phyloP scores from a whole-genome alignment of 2,888 invertebrate genomes.

The Hemithea aestivaria region DNA sequence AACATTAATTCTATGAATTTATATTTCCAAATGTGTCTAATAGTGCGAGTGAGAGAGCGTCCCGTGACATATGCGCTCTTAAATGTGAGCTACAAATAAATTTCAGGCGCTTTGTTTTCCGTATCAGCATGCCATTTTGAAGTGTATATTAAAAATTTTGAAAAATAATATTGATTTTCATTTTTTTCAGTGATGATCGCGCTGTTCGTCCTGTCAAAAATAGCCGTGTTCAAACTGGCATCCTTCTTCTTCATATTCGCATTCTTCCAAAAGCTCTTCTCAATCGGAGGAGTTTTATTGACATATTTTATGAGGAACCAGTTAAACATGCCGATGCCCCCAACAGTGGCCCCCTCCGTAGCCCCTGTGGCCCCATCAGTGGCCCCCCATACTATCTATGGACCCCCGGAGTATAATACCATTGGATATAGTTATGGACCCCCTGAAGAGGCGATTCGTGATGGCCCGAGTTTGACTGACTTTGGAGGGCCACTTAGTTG shows the following conservation, averaged over 20 bases:
- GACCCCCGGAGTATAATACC: conserved; percentile 63
- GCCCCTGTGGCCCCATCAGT: conserved; percentile 25
- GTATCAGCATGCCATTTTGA: too few relatives aligned
- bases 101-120: too few relatives aligned
- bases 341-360: conserved; percentile 21
- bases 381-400: conserved; percentile 38
- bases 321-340: conserved; percentile 7
- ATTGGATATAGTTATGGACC: conserved; percentile 68
- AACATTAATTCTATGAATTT: too few relatives aligned
- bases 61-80: too few relatives aligned
- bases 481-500: conserved; percentile 50
- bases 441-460: conserved; percentile 43
- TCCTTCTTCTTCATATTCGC: conserved; percentile 60
- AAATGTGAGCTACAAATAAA: too few relatives aligned
- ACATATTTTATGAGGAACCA: conserved; percentile 57
- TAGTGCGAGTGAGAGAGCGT: too few relatives aligned
- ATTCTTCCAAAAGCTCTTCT: conserved; percentile 66
- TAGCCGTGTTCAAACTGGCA: conserved; percentile 57
- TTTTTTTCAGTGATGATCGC: conserved; percentile 51
- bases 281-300: conserved; percentile 53
- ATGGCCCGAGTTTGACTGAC: conserved; percentile 44
- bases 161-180: background rate
- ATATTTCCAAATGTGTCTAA: too few relatives aligned
- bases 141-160: too few relatives aligned
- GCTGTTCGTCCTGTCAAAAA: conserved; percentile 55